These are phyloP conservation scores for Anseranas semipalmata DNA, from an alignment of 2,113 vertebrate genomes.

Conservation along the genomic window DNA sequence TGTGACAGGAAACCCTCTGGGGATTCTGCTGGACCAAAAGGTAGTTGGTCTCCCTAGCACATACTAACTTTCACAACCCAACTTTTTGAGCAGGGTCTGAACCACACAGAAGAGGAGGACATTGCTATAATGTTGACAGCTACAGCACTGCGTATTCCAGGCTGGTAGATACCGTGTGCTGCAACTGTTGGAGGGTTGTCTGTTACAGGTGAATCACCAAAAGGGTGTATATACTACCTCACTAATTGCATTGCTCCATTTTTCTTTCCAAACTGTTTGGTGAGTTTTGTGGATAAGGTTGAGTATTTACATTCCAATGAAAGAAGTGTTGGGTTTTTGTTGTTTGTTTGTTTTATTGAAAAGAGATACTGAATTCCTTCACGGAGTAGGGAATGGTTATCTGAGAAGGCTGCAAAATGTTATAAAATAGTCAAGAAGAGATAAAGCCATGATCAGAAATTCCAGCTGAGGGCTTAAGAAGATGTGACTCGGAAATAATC, in stretches of 20 bases:
- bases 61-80: background rate
- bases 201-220: background rate
- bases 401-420: background rate
- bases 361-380: background rate
- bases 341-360: background rate
- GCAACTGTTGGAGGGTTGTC: background rate
- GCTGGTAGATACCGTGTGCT: background rate
- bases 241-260: background rate
- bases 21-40: background rate
- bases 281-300: rapidly evolving
- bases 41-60: background rate
- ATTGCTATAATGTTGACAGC: background rate
- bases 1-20: background rate
- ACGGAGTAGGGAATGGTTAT: background rate
- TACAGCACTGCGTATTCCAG: background rate
- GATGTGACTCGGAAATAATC: background rate
- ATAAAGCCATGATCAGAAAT: background rate
- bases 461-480: background rate
- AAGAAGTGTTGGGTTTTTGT: background rate
- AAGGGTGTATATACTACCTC: background rate
- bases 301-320: background rate
- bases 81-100: background rate
- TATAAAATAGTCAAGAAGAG: background rate
- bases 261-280: background rate
- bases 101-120: background rate